Percentiles rank a stretch among this genome's conserved stretches.
Conservation (phyloP, 2,888 invertebrate species). For the Brenthis hecate region DNA sequence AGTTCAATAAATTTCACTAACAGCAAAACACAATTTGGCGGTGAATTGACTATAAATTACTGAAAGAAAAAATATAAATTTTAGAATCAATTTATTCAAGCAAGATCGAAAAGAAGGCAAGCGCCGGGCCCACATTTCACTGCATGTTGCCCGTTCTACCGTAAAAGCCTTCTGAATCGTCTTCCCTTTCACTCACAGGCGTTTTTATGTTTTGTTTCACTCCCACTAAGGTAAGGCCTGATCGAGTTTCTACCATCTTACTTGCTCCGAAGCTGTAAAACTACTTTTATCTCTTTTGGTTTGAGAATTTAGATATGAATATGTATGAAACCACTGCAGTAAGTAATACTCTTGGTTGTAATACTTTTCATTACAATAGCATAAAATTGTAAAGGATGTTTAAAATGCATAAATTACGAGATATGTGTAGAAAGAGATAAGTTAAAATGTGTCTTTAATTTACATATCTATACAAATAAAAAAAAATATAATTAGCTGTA, state of each 20-base stretch:
- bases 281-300: constrained; percentile 78
- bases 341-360: constrained; percentile 58
- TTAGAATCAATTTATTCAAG: constrained; percentile 80
- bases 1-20: background rate
- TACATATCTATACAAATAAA: background rate
- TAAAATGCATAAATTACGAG: constrained; percentile 13
- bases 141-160: constrained; percentile 78
- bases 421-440: background rate
- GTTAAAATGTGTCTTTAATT: constrained; percentile 2
- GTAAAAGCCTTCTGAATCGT: constrained; percentile 80
- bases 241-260: constrained; percentile 81
- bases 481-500: too few relatives aligned
- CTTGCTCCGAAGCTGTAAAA: constrained; percentile 76
- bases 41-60: constrained; percentile 56
- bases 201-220: constrained; percentile 37
- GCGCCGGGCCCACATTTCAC: constrained; percentile 75
- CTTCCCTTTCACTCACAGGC: constrained; percentile 58
- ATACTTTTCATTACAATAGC: constrained; percentile 26
- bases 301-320: constrained; percentile 76
- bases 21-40: constrained; percentile 26
- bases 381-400: constrained; percentile 31
- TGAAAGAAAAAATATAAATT: constrained; percentile 73
- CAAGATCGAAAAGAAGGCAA: constrained; percentile 76
- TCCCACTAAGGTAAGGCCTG: constrained; percentile 66
- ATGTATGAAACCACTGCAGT: constrained; percentile 73